A percentile compares a stretch with the other conserved stretches of the same genome.
These are phyloP conservation scores for Cecidostiba fungosa DNA, from an alignment of 2,888 invertebrate species.

Conservation along the genomic window DNA sequence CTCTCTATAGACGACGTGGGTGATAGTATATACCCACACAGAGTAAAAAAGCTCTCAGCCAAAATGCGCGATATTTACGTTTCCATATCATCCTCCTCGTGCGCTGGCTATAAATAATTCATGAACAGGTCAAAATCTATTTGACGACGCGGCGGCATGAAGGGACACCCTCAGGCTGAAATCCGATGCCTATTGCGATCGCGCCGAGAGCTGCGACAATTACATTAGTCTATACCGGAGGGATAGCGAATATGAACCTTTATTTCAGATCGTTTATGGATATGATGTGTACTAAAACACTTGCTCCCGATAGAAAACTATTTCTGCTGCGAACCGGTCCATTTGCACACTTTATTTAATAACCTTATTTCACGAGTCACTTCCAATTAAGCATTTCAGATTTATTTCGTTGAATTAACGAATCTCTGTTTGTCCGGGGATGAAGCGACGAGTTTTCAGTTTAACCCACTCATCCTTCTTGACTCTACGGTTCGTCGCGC, in stretches of 20 bases:
- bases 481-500: not conserved
- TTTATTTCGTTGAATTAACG: not conserved
- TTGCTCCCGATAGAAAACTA: not conserved
- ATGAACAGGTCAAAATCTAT: constrained; percentile 38
- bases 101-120: constrained; percentile 21
- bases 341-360: too few species aligned
- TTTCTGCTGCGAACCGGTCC: too few species aligned
- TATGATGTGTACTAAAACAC: not conserved
- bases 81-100: not conserved
- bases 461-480: not conserved
- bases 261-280: not conserved
- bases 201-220: not conserved
- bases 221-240: not conserved
- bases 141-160: not conserved
- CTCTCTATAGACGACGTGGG: not conserved
- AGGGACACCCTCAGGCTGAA: not conserved
- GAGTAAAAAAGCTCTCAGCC: constrained; percentile 17
- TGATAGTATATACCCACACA: not conserved
- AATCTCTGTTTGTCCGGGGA: not conserved
- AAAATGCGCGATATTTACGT: constrained; percentile 24
- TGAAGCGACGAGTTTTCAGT: not conserved
- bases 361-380: too few species aligned
- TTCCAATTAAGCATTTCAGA: not conserved
- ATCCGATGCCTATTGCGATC: not conserved
- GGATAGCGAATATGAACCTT: not conserved